Base-by-base conservation (phyloP, 2,888 invertebrate species). In the Harpalus rufipes region DNA sequence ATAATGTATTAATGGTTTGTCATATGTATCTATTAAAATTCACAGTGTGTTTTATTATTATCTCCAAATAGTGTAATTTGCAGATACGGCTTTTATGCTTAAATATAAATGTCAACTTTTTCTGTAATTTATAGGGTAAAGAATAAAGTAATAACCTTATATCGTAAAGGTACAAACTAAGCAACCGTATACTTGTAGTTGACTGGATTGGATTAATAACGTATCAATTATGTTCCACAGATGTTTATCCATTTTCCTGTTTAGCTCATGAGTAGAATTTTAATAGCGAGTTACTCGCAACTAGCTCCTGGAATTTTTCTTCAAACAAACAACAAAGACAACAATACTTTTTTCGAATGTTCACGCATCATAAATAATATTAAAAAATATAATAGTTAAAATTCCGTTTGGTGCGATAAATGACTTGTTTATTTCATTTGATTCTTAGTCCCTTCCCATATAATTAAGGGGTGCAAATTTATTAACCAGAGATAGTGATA, bases 141-240 rank as follows among this genome's bases (percentile, higher is more conserved):
- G 32, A 51, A 51, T 51, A 4, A 51, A 10, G 44, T 51, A 51
- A 51, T 12, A 8, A 12, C 10, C 44, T 51, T 51, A 51, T 51
- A 51, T 44, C 14, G 3, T 39, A 7, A 68, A 65, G 14, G 18
- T 16, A 44, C 5, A 74, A 4, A 14, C 1, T 7, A 44, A 7
- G 44, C 25, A 41, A 74, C 44, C 8, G 41, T 74, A 74, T 8
- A 18, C 72, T 74, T 74, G 41, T 74, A 74, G 14, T 14, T 32
- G 68, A 32, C 39, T 68, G 58, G 25, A 32, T 61, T 32, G 61
- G 80, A 59, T 80, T 80, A 80, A 80, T 80, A 61, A 80, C 61
- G 61, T 80, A 80, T 80, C 80, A 80, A 80, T 80, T 80, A 80
- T 80, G 61, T 80, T 59, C 72, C 59, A 39, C 59, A 80, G 80